Base-by-base conservation (phyloP, 2,888 invertebrate genomes). In the Spilarctia lutea region DNA sequence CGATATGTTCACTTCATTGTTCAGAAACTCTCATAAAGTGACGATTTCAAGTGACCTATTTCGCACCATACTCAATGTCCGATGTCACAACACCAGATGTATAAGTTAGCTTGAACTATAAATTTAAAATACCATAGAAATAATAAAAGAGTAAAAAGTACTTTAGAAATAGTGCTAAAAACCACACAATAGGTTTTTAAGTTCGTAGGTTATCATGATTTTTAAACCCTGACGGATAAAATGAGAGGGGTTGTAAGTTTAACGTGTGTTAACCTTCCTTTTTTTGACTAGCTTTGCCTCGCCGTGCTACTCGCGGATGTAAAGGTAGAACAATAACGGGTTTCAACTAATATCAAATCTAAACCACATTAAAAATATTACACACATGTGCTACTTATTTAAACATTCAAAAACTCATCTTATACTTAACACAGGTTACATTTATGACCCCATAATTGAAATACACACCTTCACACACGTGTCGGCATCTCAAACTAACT, bases 71-170 rank as follows among this genome's bases (percentile, higher is more conserved):
- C 76, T 78, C 75, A 68, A 74, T 78, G 81, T 85, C 76, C 82
- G 75, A 76, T 69, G 86, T 86, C 81, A 81, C 79, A 80, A 81
- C 77, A 83, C 79, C 86, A 84, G 83, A 84, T 86, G 86, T 74
- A 75, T 70, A 77, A 78, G 65, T 72, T 79, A 74, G 70, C 76
- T 73, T 78, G 75, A 80, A 84, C 83, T 72, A 60, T 66, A 27
- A 30, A 48, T 33, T 48, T 65, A 8, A 63, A 27, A 13, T 75
- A 70, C 42, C 45, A 68, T 24, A 13, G 20, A 45, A 67, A 27
- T 45, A 67, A 27, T 18, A 42, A 45, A 67, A 10, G 27, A 27
- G 27, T 13, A 0, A 27, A 73, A 75, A 72, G 48, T 72, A 75
- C 68, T 72, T 81, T 76, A 72, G 75, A 76, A 73, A 76, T 78